phyloP scores from a whole-genome alignment of 2,113 vertebrate species.

The Dissostichus mawsoni region DNA sequence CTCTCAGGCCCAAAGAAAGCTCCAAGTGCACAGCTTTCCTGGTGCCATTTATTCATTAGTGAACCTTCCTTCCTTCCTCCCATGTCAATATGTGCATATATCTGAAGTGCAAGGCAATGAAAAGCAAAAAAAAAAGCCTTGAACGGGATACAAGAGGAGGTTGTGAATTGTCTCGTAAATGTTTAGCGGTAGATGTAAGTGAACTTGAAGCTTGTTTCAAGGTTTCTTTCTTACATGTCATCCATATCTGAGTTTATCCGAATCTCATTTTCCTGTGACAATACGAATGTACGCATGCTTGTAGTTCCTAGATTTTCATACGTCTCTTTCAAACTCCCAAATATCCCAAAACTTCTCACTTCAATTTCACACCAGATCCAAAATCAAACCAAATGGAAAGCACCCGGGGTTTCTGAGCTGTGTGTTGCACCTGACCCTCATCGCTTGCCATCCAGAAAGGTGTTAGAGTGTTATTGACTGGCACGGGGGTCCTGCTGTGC shows the following conservation, averaged over 20 bases:
- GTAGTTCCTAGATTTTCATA: neutral
- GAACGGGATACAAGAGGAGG: neutral
- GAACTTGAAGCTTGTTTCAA: conserved; percentile 6
- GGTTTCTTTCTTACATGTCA: conserved; percentile 5
- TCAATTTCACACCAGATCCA: too few relatives aligned
- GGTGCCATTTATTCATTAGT: conserved; percentile 26
- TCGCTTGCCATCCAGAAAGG: conserved; percentile 37
- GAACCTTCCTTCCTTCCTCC: conserved; percentile 14
- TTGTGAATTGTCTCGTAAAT: neutral
- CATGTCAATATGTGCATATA: conserved; percentile 17
- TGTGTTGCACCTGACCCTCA: conserved; percentile 30
- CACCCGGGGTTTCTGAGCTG: neutral
- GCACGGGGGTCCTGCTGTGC: conserved; percentile 48
- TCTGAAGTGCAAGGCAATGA: conserved; percentile 11
- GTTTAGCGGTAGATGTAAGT: neutral
- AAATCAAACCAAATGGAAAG: neutral
- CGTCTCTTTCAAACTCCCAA: neutral
- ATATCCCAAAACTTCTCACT: neutral
- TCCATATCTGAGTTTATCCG: neutral
- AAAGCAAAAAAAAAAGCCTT: conserved; percentile 24
- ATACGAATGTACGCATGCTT: too few relatives aligned
- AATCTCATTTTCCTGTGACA: too few relatives aligned
- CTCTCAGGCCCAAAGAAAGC: conserved; percentile 18
- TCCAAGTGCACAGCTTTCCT: conserved; percentile 47
- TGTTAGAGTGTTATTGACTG: conserved; percentile 51